Evolutionary conservation across 2,888 invertebrate species (phyloP).

Genomic region (Leptothorax acervorum): DNA sequence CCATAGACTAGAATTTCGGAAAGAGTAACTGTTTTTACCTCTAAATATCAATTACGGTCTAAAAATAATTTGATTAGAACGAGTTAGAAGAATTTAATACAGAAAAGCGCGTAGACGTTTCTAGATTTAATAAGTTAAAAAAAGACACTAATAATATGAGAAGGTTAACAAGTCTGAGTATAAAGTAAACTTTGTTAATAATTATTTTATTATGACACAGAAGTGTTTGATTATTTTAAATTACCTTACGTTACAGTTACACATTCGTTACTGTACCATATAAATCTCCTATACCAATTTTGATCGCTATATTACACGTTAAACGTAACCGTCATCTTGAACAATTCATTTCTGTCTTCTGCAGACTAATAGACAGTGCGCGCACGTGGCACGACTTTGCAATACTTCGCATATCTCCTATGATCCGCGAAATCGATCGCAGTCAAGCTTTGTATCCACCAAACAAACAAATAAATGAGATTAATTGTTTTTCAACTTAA

Average conservation of each 20-base stretch:
- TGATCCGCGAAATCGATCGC: constrained; percentile 59
- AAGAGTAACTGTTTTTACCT: too few relatives aligned
- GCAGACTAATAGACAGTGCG: constrained; percentile 38
- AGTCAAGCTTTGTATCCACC: constrained; percentile 52
- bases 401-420: constrained; percentile 49
- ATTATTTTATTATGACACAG: background rate
- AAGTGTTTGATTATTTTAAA: background rate
- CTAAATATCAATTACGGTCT: too few relatives aligned
- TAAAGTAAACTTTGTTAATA: too few relatives aligned
- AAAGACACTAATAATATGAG: too few relatives aligned
- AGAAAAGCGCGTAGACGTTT: too few relatives aligned
- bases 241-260: background rate
- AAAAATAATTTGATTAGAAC: too few relatives aligned
- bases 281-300: constrained; percentile 25
- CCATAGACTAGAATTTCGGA: too few relatives aligned
- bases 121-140: too few relatives aligned
- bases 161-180: too few relatives aligned
- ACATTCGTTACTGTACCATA: background rate
- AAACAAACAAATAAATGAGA: constrained; percentile 71
- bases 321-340: background rate
- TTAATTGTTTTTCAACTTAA: too few relatives aligned
- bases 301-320: background rate
- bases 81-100: too few relatives aligned
- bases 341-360: constrained; percentile 39
- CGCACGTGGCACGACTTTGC: constrained; percentile 40